These are phyloP conservation scores for Hylia prasina DNA, from an alignment of 2,113 vertebrate genomes.

Conservation along the genomic window DNA sequence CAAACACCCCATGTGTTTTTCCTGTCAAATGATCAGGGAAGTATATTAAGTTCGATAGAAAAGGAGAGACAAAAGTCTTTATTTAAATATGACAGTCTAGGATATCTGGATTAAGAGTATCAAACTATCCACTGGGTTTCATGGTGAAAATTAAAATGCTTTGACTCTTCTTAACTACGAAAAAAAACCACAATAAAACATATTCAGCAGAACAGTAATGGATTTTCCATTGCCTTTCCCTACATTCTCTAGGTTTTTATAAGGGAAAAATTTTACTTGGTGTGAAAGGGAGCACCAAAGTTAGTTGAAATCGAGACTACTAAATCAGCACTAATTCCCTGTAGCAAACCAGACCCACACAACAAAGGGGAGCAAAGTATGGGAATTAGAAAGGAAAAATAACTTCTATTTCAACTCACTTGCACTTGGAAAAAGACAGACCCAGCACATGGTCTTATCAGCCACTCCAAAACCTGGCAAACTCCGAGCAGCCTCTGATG, in stretches of 20 bases:
- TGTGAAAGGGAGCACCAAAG: not conserved
- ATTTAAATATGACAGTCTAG: not conserved
- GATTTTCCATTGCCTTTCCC: not conserved
- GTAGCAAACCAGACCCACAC: not conserved
- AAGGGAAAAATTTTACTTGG: not conserved
- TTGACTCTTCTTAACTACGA: not conserved
- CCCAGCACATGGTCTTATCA: conserved; percentile 7
- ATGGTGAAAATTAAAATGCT: not conserved
- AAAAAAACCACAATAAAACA: not conserved
- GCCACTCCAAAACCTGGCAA: conserved; percentile 48
- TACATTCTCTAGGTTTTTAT: not conserved
- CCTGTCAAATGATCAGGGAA: not conserved
- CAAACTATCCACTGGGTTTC: not conserved
- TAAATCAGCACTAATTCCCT: not conserved
- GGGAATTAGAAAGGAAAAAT: not conserved
- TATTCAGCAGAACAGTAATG: not conserved
- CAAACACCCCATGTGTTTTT: not conserved
- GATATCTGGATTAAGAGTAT: not conserved
- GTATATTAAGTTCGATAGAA: not conserved
- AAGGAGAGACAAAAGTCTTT: not conserved
- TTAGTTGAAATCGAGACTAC: not conserved
- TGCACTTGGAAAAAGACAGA: not conserved
- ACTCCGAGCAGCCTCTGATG: not conserved
- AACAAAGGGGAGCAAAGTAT: not conserved
- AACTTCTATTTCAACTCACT: not conserved